Percentiles rank a stretch among this genome's conserved stretches.
These are phyloP conservation scores for Lacerta agilis DNA, from an alignment of 2,797 vertebrate species.

Conservation along the genomic window DNA sequence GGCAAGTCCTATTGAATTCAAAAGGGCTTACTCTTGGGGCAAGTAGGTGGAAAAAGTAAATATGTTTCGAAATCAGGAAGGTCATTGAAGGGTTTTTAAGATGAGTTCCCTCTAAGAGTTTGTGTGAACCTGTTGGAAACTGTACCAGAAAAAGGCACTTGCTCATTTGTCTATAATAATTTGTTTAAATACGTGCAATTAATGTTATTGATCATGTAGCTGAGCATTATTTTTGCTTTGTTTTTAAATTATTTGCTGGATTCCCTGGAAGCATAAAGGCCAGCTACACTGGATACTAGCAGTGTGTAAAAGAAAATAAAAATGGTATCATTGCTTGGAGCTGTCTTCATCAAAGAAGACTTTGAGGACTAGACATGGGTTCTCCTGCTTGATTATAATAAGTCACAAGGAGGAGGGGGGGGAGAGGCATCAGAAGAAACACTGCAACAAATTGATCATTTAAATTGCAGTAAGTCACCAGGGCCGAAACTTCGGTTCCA, in stretches of 20 bases:
- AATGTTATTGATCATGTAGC: neutral
- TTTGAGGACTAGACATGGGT: neutral
- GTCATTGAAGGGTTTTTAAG: neutral
- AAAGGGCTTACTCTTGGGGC: too few relatives aligned
- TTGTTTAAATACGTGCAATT: neutral
- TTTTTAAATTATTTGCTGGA: neutral
- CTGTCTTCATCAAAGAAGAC: constrained; percentile 8
- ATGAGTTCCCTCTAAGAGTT: neutral
- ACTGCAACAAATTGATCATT: constrained; percentile 34
- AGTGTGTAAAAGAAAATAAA: neutral
- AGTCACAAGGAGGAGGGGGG: neutral
- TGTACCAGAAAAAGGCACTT: neutral
- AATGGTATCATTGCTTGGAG: neutral
- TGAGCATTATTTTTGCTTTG: neutral
- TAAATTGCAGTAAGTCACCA: constrained; percentile 20
- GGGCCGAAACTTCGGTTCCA: constrained; percentile 16
- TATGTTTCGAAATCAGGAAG: neutral
- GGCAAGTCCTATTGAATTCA: too few relatives aligned
- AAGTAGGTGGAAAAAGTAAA: neutral
- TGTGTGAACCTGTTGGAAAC: neutral
- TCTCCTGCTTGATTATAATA: neutral
- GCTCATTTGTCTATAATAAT: neutral
- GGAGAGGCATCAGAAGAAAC: neutral
- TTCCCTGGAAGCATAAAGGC: neutral
- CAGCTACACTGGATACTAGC: neutral